Evolutionary conservation across 1,140 invertebrate genomes (phyloP).

Genomic region (Drosophila takahashii): DNA sequence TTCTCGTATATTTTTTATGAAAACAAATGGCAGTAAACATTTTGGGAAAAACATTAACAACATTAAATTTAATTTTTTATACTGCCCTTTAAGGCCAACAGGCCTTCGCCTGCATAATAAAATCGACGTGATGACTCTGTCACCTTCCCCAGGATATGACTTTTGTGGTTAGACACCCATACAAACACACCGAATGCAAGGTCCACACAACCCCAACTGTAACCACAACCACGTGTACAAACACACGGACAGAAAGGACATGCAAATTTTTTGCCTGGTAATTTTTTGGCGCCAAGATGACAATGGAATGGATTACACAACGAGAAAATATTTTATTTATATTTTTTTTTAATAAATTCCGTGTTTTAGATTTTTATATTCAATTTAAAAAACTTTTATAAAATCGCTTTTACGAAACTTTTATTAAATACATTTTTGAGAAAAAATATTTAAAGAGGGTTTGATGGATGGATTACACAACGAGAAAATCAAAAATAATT

Average conservation of each 20-base stretch:
- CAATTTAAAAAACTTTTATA: too few species aligned
- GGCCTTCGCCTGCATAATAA: conserved; percentile 13
- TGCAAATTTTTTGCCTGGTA: conserved; percentile 8
- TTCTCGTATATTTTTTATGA: background rate
- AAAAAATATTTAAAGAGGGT: too few species aligned
- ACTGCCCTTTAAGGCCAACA: background rate
- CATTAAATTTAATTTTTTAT: background rate
- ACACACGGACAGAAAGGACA: conserved; percentile 11
- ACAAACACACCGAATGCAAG: conserved; percentile 1
- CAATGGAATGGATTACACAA: background rate
- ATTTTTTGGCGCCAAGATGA: conserved; percentile 52
- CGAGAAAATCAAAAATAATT: too few species aligned
- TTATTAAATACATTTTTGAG: too few species aligned
- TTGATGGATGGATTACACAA: too few species aligned
- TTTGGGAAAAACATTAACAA: background rate
- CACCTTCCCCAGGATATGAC: conserved; percentile 25
- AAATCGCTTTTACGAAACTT: too few species aligned
- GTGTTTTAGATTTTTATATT: too few species aligned
- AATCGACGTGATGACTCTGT: conserved; percentile 27
- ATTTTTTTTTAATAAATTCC: too few species aligned
- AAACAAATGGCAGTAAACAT: background rate
- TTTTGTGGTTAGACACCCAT: conserved; percentile 24
- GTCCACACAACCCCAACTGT: conserved; percentile 11
- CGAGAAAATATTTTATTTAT: background rate
- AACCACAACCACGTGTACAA: conserved; percentile 18